Evolutionary conservation across 2,797 vertebrate genomes (phyloP).

Genomic region (Todus mexicanus): DNA sequence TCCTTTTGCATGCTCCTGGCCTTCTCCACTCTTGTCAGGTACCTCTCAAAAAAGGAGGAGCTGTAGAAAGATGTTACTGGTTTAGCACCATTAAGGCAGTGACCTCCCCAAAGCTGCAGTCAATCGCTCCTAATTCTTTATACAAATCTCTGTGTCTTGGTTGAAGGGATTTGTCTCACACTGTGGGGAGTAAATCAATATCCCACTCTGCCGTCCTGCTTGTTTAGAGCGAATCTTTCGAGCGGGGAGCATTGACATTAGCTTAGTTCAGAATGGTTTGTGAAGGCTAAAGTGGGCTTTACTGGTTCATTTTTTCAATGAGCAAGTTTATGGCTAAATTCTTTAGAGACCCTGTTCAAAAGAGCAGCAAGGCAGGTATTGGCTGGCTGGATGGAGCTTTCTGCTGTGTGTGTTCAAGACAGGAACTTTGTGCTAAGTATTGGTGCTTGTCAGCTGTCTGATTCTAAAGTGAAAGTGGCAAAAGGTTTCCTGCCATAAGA

Average conservation of each 20-base stretch:
- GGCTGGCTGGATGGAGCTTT: not conserved
- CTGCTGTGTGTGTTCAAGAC: not conserved
- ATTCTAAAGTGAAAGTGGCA: not conserved
- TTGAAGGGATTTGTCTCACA: not conserved
- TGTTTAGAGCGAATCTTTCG: not conserved
- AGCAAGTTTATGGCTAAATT: not conserved
- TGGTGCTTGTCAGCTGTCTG: not conserved
- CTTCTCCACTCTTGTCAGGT: constrained; percentile 97
- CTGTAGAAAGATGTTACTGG: not conserved
- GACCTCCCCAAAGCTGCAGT: not conserved
- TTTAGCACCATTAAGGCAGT: not conserved
- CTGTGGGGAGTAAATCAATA: not conserved
- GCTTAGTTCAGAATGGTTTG: not conserved
- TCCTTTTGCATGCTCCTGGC: constrained; percentile 98
- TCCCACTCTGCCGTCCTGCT: not conserved
- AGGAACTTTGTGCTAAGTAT: not conserved
- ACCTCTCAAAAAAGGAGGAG: not conserved
- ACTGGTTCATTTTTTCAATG: not conserved
- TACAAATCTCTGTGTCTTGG: accelerated
- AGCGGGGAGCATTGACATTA: not conserved
- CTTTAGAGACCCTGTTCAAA: not conserved
- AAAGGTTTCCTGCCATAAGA: not conserved
- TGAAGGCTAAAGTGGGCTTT: not conserved
- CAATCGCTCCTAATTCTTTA: not conserved
- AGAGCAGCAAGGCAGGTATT: not conserved